These are phyloP conservation scores for Indri indri DNA, from an alignment of 2,113 vertebrate species.

Conservation along the genomic window DNA sequence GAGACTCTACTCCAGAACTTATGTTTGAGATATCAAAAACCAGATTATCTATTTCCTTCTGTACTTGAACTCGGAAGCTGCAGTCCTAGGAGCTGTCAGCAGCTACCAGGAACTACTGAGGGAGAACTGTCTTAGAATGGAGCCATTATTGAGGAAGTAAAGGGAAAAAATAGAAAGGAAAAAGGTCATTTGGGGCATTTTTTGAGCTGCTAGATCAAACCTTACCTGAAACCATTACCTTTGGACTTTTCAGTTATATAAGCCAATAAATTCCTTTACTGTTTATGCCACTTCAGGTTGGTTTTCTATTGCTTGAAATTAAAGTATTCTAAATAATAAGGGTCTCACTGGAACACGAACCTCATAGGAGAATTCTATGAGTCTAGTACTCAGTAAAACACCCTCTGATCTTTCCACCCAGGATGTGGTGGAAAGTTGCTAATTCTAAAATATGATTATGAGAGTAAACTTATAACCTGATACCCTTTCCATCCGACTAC, in stretches of 20 bases:
- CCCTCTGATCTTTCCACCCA: neutral
- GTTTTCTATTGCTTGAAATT: constrained; percentile 45
- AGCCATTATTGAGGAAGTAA: neutral
- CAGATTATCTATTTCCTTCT: neutral
- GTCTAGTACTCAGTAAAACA: neutral
- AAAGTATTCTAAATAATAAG: neutral
- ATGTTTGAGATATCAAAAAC: neutral
- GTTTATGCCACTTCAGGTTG: neutral
- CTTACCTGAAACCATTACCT: neutral
- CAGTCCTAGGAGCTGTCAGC: neutral
- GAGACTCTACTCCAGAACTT: neutral
- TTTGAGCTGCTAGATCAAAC: neutral
- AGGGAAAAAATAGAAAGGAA: neutral
- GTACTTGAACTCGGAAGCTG: neutral
- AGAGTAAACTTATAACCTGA: neutral
- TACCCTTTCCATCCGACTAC: neutral
- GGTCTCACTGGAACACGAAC: neutral
- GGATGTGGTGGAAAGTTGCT: neutral
- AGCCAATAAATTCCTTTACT: neutral
- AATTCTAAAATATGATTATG: neutral
- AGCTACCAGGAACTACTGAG: neutral
- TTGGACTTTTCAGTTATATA: constrained; percentile 5
- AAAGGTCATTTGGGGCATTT: neutral
- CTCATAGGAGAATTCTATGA: neutral
- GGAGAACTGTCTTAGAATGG: neutral